These are phyloP conservation scores for Sarcophaga variegata DNA, from an alignment of 2,888 invertebrate species.

Conservation along the genomic window DNA sequence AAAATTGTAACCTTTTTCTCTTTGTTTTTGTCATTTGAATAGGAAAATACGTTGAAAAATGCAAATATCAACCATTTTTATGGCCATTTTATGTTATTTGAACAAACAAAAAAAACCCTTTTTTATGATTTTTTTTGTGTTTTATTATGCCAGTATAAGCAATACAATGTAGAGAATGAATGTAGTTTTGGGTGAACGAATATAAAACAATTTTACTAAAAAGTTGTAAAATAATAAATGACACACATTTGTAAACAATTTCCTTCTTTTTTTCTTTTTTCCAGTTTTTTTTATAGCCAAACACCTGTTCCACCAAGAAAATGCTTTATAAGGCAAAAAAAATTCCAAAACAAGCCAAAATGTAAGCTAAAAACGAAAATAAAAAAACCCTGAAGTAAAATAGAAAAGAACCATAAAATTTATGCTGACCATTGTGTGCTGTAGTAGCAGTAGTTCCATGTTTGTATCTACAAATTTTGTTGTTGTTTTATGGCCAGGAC, in stretches of 20 bases:
- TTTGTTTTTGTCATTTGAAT: constrained; percentile 2
- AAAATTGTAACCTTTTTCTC: not conserved
- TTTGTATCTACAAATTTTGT: too few relatives aligned
- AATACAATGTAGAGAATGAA: not conserved
- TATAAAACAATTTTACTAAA: constrained; percentile 60
- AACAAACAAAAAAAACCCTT: constrained; percentile 31
- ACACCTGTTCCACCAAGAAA: constrained; percentile 51
- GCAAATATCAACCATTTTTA: constrained; percentile 62
- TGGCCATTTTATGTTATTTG: constrained; percentile 40
- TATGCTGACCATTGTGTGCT: constrained; percentile 60
- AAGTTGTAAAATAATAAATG: constrained; percentile 65
- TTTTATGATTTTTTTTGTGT: not conserved
- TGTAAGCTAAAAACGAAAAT: constrained; percentile 3
- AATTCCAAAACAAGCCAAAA: not conserved
- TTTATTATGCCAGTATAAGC: not conserved
- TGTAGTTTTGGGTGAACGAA: not conserved
- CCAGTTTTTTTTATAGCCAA: constrained; percentile 4
- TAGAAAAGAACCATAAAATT: constrained; percentile 29
- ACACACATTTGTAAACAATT: constrained; percentile 60
- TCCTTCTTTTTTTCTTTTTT: not conserved
- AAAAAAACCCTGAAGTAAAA: not conserved
- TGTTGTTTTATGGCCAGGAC: too few relatives aligned
- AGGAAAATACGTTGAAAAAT: constrained; percentile 27
- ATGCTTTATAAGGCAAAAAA: not conserved
- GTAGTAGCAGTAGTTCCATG: not conserved